Conservation (phyloP, 2,888 invertebrate genomes). For the Ennomos quercinarius region DNA sequence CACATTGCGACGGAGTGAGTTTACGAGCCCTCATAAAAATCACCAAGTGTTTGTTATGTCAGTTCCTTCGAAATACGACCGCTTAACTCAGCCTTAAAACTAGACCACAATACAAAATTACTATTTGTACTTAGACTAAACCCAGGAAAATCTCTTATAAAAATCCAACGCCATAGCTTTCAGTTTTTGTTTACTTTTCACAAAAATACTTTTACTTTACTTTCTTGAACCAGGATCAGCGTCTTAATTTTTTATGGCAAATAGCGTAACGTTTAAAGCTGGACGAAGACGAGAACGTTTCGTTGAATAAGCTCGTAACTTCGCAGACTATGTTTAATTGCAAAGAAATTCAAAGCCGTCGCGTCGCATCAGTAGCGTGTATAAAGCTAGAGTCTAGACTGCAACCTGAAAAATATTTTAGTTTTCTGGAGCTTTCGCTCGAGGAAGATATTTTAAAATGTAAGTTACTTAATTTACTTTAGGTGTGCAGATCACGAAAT, state of each 20-base stretch:
- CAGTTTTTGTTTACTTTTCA: conserved; percentile 28
- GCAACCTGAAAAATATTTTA: not conserved
- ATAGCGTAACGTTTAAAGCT: conserved; percentile 23
- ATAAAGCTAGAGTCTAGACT: conserved; percentile 6
- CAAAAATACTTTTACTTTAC: conserved; percentile 31
- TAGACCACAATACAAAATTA: conserved; percentile 12
- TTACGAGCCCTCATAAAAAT: not conserved
- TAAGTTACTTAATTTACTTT: too few species aligned
- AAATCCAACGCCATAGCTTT: conserved; percentile 18
- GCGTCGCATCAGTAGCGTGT: conserved; percentile 14
- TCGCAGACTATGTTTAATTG: conserved; percentile 29
- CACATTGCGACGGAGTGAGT: not conserved
- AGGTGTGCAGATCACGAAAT: too few species aligned
- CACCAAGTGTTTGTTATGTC: not conserved
- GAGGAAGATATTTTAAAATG: too few species aligned
- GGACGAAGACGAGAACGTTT: conserved; percentile 6
- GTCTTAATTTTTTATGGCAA: conserved; percentile 34
- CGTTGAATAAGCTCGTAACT: conserved; percentile 24
- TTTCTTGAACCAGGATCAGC: conserved; percentile 21
- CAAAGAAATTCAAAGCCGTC: conserved; percentile 25
- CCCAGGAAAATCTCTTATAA: conserved; percentile 28
- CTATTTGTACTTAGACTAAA: conserved; percentile 19
- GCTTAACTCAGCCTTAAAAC: conserved; percentile 3
- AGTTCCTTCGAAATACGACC: conserved; percentile 1
- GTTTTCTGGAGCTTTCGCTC: too few species aligned